A percentile compares a stretch with the other conserved stretches of the same genome.
Conservation (phyloP, 2,113 vertebrate genomes). For the Mesoclemmys tuberculata region DNA sequence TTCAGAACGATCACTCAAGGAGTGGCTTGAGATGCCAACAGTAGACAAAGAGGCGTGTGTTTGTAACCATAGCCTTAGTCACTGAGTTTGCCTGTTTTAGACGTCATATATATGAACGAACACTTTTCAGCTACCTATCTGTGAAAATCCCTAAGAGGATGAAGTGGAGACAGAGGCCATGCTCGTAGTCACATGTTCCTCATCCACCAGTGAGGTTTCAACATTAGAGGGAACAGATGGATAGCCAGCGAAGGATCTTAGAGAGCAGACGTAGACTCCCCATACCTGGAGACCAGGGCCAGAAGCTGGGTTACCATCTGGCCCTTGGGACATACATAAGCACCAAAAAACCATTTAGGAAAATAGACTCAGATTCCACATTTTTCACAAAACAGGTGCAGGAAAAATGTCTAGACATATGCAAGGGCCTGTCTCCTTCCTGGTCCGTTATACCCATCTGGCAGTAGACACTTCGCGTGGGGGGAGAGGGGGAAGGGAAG, state of each 20-base stretch:
- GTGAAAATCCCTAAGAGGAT: no score
- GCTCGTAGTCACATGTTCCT: no score
- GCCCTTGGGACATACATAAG: background rate
- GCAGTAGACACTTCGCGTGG: background rate
- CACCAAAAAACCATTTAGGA: background rate
- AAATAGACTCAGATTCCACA: background rate
- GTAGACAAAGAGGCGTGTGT: no score
- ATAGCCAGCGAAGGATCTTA: background rate
- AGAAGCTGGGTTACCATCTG: background rate
- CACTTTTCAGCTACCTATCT: no score
- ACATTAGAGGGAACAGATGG: background rate
- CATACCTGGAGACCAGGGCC: background rate
- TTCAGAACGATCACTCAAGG: background rate
- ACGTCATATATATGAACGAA: no score
- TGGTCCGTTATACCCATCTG: background rate
- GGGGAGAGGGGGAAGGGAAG: background rate
- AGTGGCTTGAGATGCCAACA: no score
- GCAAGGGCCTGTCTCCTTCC: rapidly evolving
- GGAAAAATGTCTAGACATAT: background rate
- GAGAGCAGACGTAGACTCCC: background rate
- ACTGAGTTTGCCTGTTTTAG: no score
- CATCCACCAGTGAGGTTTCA: background rate
- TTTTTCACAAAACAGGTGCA: rapidly evolving
- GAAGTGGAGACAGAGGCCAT: no score
- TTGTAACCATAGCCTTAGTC: no score